Base-by-base conservation (phyloP, 2,797 vertebrate species). In the Mus spretus region DNA sequence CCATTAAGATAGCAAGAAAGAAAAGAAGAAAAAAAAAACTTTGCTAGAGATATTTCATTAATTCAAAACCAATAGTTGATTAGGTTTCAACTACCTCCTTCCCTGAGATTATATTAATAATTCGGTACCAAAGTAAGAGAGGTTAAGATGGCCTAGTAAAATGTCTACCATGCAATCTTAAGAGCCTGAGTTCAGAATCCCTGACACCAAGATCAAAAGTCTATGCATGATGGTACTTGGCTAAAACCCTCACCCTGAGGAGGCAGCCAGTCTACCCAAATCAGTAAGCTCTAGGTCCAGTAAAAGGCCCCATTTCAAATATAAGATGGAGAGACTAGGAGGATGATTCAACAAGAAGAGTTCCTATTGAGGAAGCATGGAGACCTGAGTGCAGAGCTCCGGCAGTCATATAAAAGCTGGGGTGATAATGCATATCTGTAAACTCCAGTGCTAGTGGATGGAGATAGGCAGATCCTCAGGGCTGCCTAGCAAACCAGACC, bases 11-110 rank as follows among this genome's bases (percentile, higher is more conserved):
- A 81, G 65, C 74, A 93, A 93, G 81, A 34, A 67, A 50, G 15
- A 15, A 31, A 4, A 31, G 44, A 44, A 44, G 44, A 34, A 37
- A 47, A 28, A 10, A 10, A 90, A 83, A 34, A 2, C 40, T 93
- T 86, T 91, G 31, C 89, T 40, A n/a, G 55, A 95, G 75, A 79
- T 81, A 92, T 59, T 81, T 87, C 72, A 91, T 78, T 81, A 79
- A 96, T 89, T 91, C 53, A 84, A 95, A 75, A 72, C 44, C 26
- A 87, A 47, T 61, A 34, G 37, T 13, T 40, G 3, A 90, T 7
- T 96, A 57, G 47, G 34, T 20, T 93, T 78, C 31, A 77, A 74
- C 13, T 1, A 6, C 50, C 89, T 93, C 85, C 59, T 34, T 93
- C 75, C 19, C 40, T 75, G 40, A 81, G 61, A 74, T 81, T 44